Base-by-base conservation (phyloP, 1,140 invertebrate genomes). In the Drosophila pectinifera region DNA sequence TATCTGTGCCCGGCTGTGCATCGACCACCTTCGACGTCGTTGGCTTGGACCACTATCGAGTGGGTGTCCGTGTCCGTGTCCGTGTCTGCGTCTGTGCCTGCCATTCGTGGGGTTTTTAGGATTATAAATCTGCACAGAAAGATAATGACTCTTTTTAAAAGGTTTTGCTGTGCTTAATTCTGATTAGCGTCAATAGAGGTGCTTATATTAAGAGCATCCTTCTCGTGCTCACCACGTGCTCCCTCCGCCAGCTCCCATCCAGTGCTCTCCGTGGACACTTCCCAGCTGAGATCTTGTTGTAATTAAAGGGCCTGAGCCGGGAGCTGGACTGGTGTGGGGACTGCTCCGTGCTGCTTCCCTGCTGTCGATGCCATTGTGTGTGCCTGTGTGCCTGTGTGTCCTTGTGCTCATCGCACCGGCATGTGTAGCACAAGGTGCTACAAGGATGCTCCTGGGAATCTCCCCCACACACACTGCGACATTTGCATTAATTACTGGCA, bases 401-500 rank as follows among this genome's bases (percentile, higher is more conserved):
- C 31, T 22, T 16, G 4, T 18, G 24, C 20, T 57, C 55, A 41
- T 56, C 26, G 10, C 24, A n/a, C 6, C n/a, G n/a, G 26, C 16
- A 18, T 13, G 43, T 13, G 48, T 13, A 28, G 38, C 46, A 24
- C 31, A 14, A 41, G 24, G 31, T 39, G 59, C 28, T n/a, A 56
- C 59, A 41, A 48, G 45, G 24, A 16, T 24, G n/a, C 22, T 16
- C 45, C 10, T 31, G 28, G 28, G 8, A 8, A 31, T 6, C 26
- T 7, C 26, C 28, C 8, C 18, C 5, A 18, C 22, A 22, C 26
- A 22, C 41, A 26, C 13, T 14, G 3, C 22, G 10, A 34, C 61
- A 51, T 67, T 68, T 51, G 20, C 64, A 68, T 51, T 68, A 67
- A 65, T 68, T 68, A 68, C 61, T 41, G 61, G 62, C 43, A 65